Evolutionary conservation across 2,888 invertebrate genomes (phyloP), one percentile per base, ranked within the genome.

Genomic region (Agriopis marginaria): DNA sequence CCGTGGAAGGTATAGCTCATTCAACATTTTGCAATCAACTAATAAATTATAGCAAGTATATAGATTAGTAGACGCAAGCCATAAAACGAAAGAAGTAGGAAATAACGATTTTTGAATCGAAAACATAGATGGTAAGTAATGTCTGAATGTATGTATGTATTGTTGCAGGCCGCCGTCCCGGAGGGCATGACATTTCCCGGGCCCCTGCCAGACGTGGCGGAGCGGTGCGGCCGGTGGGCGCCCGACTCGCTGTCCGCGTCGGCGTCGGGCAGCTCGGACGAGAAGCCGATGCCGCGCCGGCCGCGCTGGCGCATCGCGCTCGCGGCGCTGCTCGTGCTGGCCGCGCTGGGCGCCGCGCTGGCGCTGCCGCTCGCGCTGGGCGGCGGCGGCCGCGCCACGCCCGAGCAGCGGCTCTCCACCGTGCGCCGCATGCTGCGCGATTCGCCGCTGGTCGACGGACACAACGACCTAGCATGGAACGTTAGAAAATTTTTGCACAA

Each of bases 391-490:
- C 90, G 94, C 55, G 93, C 91, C 70, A 92, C 94, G 67, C 95
- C 95, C 66, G 95, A 96, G 86, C 95, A 96, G 86, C 95, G 96
- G 73, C 93, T 97, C 77, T 95, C 96, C 76, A 95, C 95, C 76
- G 95, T 96, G 80, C 95, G 95, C 76, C 95, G 95, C 78, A 95
- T 96, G 88, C 93, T 96, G 78, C 95, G 95, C 77, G 96, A 96
- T 87, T 95, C 95, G 66, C 97, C 97, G 65, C 95, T 97, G 75
- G 96, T 97, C 79, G 97, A 97, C 86, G 97, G 97, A 74, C 98
- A 98, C 92, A 97, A 98, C 90, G 98, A 98, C 87, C 94, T 98
- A 82, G 97, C 98, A 45, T 98, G 98, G 98, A 98, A 98, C 89
- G 96, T 98, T 74, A 95, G 98, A 73, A 97, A 97, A 89, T 98